Base-by-base conservation (phyloP, 2,113 vertebrate species). In the Cebidichthys violaceus region DNA sequence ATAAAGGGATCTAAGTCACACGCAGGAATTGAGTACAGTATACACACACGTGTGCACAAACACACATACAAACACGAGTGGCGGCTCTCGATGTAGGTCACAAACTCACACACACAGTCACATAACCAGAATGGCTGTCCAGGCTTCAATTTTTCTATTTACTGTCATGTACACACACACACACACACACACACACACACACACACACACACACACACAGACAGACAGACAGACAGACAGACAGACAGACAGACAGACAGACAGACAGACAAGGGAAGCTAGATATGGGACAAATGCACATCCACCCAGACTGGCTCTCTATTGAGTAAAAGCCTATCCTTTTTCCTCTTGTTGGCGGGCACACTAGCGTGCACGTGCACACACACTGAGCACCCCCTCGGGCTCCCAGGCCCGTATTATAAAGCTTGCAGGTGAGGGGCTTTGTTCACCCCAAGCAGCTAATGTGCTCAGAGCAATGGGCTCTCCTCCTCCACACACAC, bases 401-500 rank as follows among this genome's bases (percentile, higher is more conserved):
- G 87, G 75, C 78, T 86, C 83, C 69, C 75, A 77, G 83, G 76
- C 81, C 81, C 78, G 50, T 81, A 80, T 86, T 89, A 81, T 91
- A 89, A 91, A 93, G 88, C 90, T 85, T 77, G 69, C 91, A 92
- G 91, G 92, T 94, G 91, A 92, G 84, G 84, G 83, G 87, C 91
- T 93, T 93, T 93, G 93, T 94, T 92, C 91, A 82, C 89, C 88
- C 86, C 64, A 3, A 85, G 89, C 85, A 91, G 90, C 90, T 92
- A 92, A 94, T 92, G 90, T 90, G 93, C 89, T 91, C 87, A 89
- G 89, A 90, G 88, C 86, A 92, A 79, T 84, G 87, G 90, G 86
- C 83, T 87, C 83, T 79, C 75, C 68, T 78, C 33, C 70, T 54
- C 79, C 68, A 89, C 81, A 84, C 81, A 74, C 66, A 78, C 35